Conservation (phyloP, 1,140 invertebrate species). For the Protaetia brevitarsis region DNA sequence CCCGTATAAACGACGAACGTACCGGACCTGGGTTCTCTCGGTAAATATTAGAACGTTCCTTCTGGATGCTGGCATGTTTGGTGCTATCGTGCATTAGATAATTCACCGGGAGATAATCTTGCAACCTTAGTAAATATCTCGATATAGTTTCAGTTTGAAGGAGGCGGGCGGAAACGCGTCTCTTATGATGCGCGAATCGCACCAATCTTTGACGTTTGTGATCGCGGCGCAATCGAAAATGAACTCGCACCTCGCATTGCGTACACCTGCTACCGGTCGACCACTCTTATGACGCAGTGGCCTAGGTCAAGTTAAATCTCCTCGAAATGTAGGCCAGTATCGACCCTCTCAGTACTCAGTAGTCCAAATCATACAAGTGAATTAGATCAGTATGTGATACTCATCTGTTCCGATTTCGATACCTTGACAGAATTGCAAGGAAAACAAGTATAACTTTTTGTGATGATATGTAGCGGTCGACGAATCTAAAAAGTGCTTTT, state of each 20-base stretch:
- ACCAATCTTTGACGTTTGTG: background rate
- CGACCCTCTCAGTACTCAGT: conserved; percentile 5
- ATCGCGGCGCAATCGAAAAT: background rate
- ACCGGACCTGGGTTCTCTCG: conserved; percentile 5
- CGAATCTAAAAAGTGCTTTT: no score
- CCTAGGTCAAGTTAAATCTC: conserved; percentile 20
- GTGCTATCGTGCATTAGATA: background rate
- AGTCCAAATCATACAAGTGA: background rate
- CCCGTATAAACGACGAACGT: background rate
- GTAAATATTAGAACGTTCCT: background rate
- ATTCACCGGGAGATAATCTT: no score
- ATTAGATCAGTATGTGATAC: background rate
- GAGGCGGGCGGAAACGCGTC: no score
- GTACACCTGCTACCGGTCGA: background rate
- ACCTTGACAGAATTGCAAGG: no score
- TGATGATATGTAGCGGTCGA: no score
- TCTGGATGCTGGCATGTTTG: background rate
- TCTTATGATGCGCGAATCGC: no score
- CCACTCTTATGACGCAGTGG: conserved; percentile 6
- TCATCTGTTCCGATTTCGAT: no score
- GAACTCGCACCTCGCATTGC: background rate
- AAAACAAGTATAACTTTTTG: no score
- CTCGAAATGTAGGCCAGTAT: conserved; percentile 19
- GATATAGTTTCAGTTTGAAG: no score
- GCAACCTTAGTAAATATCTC: no score